Evolutionary conservation across 2,797 vertebrate genomes (phyloP), one percentile per base, ranked within the genome.

Genomic region (Rhabdomys pumilio): DNA sequence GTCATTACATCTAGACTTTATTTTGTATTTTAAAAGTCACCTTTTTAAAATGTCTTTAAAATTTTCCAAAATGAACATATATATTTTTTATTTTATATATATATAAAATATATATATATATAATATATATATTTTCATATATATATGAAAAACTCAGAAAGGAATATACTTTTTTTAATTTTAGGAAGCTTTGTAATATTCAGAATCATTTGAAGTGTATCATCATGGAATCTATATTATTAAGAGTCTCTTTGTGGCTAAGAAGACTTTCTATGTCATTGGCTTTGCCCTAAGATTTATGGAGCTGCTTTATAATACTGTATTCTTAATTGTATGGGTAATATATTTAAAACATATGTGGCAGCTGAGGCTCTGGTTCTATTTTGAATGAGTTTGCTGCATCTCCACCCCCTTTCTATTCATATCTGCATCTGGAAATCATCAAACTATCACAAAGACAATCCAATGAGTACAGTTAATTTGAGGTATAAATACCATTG

Each of bases 291-390:
- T 93, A 95, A 96, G 96, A 98, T 98, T 98, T 98, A 97, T 97
- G 95, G 26, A 95, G 89, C 89, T 92, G 3, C 72, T 97, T 97
- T 96, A 96, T 97, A 98, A 97, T 97, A 96, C 92, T 90, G 86
- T 95, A 81, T 96, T 96, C 96, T 96, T 98, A 98, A 98, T 97
- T 98, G 97, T 92, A 79, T 94, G 97, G 96, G 96, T 97, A 98
- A 98, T 94, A 96, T 96, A 97, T 98, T 97, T 98, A 98, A 98
- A 98, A 98, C 97, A 98, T 63, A 97, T 96, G 97, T 97, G 96
- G 97, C 93, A 95, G 93, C 95, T 0, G 0, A 38, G 96, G 90
- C 0, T 1, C 95, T 89, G 77, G 0, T 90, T 57, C 34, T 20
- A 2, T 97, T 97, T 91, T 93, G 85, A 96, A 88, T 85, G 87